These are phyloP conservation scores for Agonopterix arenella DNA, from an alignment of 2,888 invertebrate species.

Conservation along the genomic window DNA sequence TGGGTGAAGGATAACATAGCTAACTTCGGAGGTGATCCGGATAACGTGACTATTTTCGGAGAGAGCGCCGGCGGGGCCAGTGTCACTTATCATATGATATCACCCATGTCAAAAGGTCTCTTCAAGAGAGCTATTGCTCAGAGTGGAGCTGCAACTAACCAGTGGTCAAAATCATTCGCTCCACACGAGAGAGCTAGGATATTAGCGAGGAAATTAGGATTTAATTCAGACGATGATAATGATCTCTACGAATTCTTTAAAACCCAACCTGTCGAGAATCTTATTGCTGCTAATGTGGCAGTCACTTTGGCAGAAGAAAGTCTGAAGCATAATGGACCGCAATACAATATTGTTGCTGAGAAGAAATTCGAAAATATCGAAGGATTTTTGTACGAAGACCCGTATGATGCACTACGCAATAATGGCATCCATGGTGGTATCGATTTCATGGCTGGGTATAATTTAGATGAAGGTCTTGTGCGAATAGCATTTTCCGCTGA, in stretches of 20 bases:
- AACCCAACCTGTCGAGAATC: background rate
- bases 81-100: slow-evolving; percentile 5
- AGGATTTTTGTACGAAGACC: slow-evolving; percentile 15
- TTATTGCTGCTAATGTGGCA: too few relatives aligned
- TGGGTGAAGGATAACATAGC: slow-evolving; percentile 11
- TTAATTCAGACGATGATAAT: slow-evolving; percentile 1
- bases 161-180: slow-evolving; percentile 1
- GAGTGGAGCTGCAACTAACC: slow-evolving; percentile 9
- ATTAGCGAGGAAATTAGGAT: slow-evolving; percentile 8
- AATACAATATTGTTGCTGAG: too few relatives aligned
- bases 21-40: slow-evolving; percentile 15
- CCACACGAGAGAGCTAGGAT: slow-evolving; percentile 10
- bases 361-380: slow-evolving; percentile 4
- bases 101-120: slow-evolving; percentile 8
- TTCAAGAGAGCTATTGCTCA: slow-evolving; percentile 15
- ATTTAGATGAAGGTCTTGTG: slow-evolving; percentile 72
- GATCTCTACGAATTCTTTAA: slow-evolving; percentile 9
- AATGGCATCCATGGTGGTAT: slow-evolving; percentile 50
- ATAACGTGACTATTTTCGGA: slow-evolving; percentile 15
- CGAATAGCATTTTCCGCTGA: background rate
- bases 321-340: background rate
- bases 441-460: slow-evolving; percentile 81
- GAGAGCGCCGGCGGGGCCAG: slow-evolving; percentile 15
- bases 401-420: slow-evolving; percentile 32
- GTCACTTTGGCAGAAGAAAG: background rate